Base-by-base conservation (phyloP, 2,797 vertebrate species). In the Fistularia tabacaria region DNA sequence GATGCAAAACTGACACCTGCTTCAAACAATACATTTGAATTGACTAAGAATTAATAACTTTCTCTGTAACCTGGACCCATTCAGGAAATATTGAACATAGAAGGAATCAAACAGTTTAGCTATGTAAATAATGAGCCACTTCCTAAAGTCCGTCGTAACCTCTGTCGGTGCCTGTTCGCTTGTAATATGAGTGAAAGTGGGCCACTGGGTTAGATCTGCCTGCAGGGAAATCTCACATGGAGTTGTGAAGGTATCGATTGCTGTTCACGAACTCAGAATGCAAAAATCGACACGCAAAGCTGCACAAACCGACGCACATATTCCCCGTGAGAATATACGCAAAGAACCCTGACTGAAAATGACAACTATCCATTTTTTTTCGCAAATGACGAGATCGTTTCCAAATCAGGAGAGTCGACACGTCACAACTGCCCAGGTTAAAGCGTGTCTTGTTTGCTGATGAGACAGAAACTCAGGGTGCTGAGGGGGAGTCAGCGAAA, bases 191-290 rank as follows among this genome's bases (percentile, higher is more conserved):
- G 48, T 66, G 46, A 73, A 86, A 79, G 48, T 54, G 79, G 77
- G 78, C 54, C 56, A 79, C 46, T 81, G 55, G 82, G 79, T 76
- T 59, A 79, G 36, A 37, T 40, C n/a, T 63, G 65, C 76, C 74
- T 77, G 59, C 14, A 53, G 74, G 84, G 67, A 15, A 59, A 72
- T 53, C 14, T 58, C 58, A 45, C 45, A 61, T 14, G 43, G 15
- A 36, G 43, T 13, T 50, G 45, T 53, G 0, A 7, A 69, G 36
- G 54, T 65, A 83, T 81, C 52, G 64, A 83, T 83, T 78, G 61
- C 62, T 37, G 14, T 43, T 51, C 49, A 59, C 61, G 64, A 57
- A 14, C 36, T 41, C 46, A 51, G 49, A 60, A 41, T 45, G 37
- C 41, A 25, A 25, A n/a, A 25, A 25, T 13, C 14, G 13, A 15